Evolutionary conservation across 2,888 invertebrate species (phyloP).

Genomic region (Tetropium fuscum): DNA sequence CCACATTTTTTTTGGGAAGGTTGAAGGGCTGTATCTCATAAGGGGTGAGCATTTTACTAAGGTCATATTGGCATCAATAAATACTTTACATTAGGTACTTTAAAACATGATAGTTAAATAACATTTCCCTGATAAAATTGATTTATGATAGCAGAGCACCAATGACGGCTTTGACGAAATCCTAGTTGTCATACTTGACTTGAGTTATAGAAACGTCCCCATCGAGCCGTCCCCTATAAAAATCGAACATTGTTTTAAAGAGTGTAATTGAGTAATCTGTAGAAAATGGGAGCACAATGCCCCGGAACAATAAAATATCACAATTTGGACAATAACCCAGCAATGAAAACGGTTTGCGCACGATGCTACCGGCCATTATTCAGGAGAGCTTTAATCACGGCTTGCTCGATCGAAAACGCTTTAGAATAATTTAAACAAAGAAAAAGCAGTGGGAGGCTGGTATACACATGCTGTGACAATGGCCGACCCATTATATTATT

Average conservation of each 20-base stretch:
- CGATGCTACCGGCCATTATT: conserved; percentile 52
- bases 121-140: no score
- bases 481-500: conserved; percentile 60
- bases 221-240: conserved; percentile 28
- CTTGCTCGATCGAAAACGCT: conserved; percentile 55
- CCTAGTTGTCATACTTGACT: conserved; percentile 2
- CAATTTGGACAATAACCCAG: conserved; percentile 49
- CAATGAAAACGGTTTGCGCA: conserved; percentile 54
- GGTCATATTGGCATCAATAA: no score
- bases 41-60: no score
- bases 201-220: background rate
- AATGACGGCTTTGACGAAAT: no score
- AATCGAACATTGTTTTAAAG: conserved; percentile 52
- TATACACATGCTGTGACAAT: conserved; percentile 63
- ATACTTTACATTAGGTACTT: no score
- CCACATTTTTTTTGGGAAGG: no score
- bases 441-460: conserved; percentile 61
- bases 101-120: no score
- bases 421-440: conserved; percentile 61
- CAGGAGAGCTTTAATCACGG: conserved; percentile 51
- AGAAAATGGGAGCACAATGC: conserved; percentile 59
- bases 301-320: conserved; percentile 58
- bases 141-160: no score
- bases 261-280: conserved; percentile 49
- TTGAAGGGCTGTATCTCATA: no score